Evolutionary conservation across 2,888 invertebrate genomes (phyloP), one percentile per base, ranked within the genome.

Genomic region (Parascotia fuliginaria): DNA sequence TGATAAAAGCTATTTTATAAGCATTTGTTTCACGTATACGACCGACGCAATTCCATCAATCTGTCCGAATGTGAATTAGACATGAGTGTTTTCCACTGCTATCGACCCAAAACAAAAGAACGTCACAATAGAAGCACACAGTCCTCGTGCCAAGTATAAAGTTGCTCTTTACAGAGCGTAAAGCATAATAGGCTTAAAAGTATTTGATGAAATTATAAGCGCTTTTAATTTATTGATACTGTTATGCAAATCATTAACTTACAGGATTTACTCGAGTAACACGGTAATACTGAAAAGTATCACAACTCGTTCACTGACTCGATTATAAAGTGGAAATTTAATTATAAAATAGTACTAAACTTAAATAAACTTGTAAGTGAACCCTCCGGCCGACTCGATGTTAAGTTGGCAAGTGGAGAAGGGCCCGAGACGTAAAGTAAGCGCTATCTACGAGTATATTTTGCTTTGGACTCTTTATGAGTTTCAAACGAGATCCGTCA

Each of bases 391-490:
- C 58, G 53, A 63, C 75, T 70, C 65, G 62, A 53, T 55, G 76
- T 73, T 79, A 90, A 89, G 82, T 89, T 83, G 78, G 83, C 86
- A 87, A 89, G 88, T 89, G 88, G 89, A 85, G 84, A 87, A 86
- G 88, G 87, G 82, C 80, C 79, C 78, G 79, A 84, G 86, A 86
- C 89, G 86, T 88, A 88, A 88, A 89, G 83, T 83, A 86, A 85
- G 84, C 80, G 88, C 89, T 91, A 91, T 91, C 91, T 91, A 89
- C 83, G 78, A 82, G 84, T 87, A 87, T 87, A 89, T 88, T 91
- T 91, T 89, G 89, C 89, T 90, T 89, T 83, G 90, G 90, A 90
- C 89, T 88, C 87, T 92, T 91, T 92, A 92, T 91, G 92, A 92
- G 87, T 91, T 91, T 85, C 82, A 85, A 92, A 92, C 88, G 91